Base-by-base conservation (phyloP, 1,140 invertebrate genomes). In the Bombus soroeensis region DNA sequence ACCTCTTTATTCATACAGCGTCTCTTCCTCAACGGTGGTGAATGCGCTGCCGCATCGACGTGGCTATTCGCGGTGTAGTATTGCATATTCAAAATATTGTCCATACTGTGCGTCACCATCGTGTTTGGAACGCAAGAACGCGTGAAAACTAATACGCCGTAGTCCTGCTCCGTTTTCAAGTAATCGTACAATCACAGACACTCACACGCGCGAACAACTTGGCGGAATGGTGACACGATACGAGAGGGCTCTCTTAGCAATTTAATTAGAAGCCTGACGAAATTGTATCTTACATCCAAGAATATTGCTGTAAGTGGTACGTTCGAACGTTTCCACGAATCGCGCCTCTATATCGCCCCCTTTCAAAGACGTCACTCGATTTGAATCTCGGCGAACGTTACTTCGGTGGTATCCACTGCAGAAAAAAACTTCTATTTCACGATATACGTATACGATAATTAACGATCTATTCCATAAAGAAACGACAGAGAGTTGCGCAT, bases 21-120 rank as follows among this genome's bases (percentile, higher is more conserved):
- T 85, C 93, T 94, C 80, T 95, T 95, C 83, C 93, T 92, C 71
- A 91, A 84, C 0, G 93, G 86, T 34, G 91, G 87, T 32, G 93
- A 93, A 62, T 94, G 90, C 79, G 90, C 81, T 10, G 88, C 79
- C 34, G 87, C 88, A 22, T 93, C 90, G 32, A 92, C 89, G 62
- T 93, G 88, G 83, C 85, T 92, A 28, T 90, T 89, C 25, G 94
- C 89, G 73, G 90, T 87, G 73, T 94, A 95, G 92, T 94, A 94
- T 82, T 95, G 94, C 94, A 95, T 95, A 77, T 92, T 94, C 83
- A 95, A 92, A 91, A 95, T 95, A 81, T 95, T 95, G 75, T 95
- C 94, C 93, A 95, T 94, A 78, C 94, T 95, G 72, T 95, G 94
- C 47, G 94, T 95, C 59, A 95, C 94, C 95, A 95, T 95, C 39